Base-by-base conservation (phyloP, 2,113 vertebrate species). In the Oxyura jamaicensis region DNA sequence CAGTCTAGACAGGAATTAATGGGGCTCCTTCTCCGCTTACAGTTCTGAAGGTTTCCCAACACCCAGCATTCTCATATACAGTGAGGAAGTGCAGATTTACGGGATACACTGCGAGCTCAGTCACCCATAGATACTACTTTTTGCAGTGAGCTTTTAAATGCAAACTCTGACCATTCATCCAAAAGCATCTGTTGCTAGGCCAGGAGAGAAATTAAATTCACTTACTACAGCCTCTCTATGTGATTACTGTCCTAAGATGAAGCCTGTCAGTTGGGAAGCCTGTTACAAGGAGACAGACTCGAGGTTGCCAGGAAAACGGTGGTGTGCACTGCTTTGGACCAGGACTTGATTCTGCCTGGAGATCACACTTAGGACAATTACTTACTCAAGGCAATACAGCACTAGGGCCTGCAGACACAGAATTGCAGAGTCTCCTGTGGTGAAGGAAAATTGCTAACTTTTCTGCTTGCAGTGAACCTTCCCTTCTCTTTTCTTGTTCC, bases 1-100 rank as follows among this genome's bases (percentile, higher is more conserved):
- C 46, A 94, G 97, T 97, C 96, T 97, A 97, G 97, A 97, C 97
- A 97, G 97, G 97, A 97, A 97, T 94, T 86, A 90, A 89, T 92
- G 96, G 84, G 46, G 95, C 91, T 95, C 55, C 87, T 91, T 96
- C 95, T 97, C 94, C 25, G 77, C 82, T 97, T 90, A 91, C 83
- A 84, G 78, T 41, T n/a, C 73, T 93, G 93, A 73, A 86, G 90
- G 81, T 73, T 96, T 97, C 93, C 76, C 93, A 75, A 74, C 69
- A 76, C 42, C 75, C 41, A 19, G 62, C 69, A 31, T 88, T 96
- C 91, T 81, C 72, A 94, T 52, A 59, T 65, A 31, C 31, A 68
- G 83, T 2, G 1, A 60, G 52, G 87, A 82, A 76, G 15, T 23
- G 60, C 88, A 66, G 59, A 28, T 86, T 77, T 67, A 86, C 79